These are phyloP conservation scores for Brienomyrus brachyistius DNA, from an alignment of 2,113 vertebrate genomes.

Conservation along the genomic window DNA sequence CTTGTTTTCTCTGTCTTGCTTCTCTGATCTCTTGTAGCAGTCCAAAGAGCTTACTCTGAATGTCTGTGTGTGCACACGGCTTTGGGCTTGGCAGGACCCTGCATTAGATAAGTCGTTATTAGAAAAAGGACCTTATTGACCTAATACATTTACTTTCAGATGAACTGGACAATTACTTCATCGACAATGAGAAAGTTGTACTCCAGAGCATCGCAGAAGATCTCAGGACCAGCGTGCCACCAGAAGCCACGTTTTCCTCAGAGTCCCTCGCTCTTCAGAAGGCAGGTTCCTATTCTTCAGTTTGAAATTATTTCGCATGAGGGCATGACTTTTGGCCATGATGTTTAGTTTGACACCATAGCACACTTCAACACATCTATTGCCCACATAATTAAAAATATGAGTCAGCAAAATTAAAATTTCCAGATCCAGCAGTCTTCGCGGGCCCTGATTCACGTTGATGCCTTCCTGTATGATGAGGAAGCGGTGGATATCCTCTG, in stretches of 20 bases:
- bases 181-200: slow-evolving; percentile 66
- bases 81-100: neutral
- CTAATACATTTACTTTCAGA: slow-evolving; percentile 48
- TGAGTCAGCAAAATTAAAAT: slow-evolving; percentile 5
- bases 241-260: slow-evolving; percentile 66
- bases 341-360: neutral
- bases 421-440: slow-evolving; percentile 67
- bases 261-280: slow-evolving; percentile 67
- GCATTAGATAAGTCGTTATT: neutral
- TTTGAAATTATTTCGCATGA: neutral
- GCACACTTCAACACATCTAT: neutral
- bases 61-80: neutral
- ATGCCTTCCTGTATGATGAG: slow-evolving; percentile 87
- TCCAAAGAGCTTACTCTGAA: neutral
- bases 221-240: slow-evolving; percentile 64
- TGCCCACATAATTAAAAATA: neutral
- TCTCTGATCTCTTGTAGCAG: neutral
- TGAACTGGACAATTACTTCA: slow-evolving; percentile 73
- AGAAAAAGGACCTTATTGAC: neutral
- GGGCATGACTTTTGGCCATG: neutral
- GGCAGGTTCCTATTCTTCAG: slow-evolving; percentile 45
- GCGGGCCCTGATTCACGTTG: slow-evolving; percentile 72
- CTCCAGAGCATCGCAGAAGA: slow-evolving; percentile 81
- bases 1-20: neutral
- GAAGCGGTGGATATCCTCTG: slow-evolving; percentile 79